Base-by-base conservation (phyloP, 2,797 vertebrate species). In the Carapus acus region DNA sequence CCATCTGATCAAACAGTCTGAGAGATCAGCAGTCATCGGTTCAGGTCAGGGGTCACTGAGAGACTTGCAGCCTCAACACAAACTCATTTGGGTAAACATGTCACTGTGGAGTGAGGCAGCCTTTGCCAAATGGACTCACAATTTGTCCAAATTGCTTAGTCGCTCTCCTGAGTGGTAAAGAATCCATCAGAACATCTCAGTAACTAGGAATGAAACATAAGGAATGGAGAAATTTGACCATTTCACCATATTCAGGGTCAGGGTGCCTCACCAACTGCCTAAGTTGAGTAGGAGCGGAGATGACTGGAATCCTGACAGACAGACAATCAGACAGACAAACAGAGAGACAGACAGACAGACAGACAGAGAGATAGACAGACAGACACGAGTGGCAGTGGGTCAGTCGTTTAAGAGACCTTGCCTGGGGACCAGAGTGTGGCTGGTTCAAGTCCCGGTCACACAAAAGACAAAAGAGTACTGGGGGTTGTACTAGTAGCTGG, bases 71-170 rank as follows among this genome's bases (percentile, higher is more conserved):
- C 27, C 19, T 64, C 77, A 69, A 66, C 67, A 71, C 18, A 47
- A 49, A n/a, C 19, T 46, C 49, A 58, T 57, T 11, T 38, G 49
- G 64, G 66, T 68, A 64, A 57, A 50, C 60, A 61, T 63, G 66
- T 76, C 33, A 45, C 50, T 15, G 58, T 14, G 11, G 48, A 48
- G 34, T 20, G 34, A 62, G 44, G 60, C 46, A 4, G 6, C 8
- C 23, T 17, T 24, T 55, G 6, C 15, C 31, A 46, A 65, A 60
- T 22, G 37, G 4, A 16, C 12, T 45, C 0, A 4, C 22, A 18
- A 58, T 56, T 60, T 29, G 27, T 36, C 6, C 29, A 14, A 19
- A 14, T 15, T 2, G 17, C 7, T 27, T 46, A 16, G 22, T 6
- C 3, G 41, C 22, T n/a, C n/a, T n/a, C n/a, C n/a, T n/a, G n/a